phyloP scores from a whole-genome alignment of 2,113 vertebrate species.

The Ictalurus furcatus region DNA sequence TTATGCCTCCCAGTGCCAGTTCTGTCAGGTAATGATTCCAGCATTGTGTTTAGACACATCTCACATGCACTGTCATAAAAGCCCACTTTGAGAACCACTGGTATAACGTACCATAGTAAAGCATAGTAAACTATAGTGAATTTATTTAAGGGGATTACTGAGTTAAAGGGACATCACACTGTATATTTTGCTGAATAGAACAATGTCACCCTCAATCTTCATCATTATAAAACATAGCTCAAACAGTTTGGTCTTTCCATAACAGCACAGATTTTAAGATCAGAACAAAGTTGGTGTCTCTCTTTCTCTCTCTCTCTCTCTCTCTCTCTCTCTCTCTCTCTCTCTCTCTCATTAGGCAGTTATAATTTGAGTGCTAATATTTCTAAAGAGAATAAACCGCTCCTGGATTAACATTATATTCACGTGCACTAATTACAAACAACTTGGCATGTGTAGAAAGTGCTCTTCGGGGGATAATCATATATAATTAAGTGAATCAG shows the following conservation, averaged over 20 bases:
- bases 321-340: slow-evolving; percentile 14
- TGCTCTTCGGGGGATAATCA: neutral
- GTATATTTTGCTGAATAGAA: neutral
- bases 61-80: neutral
- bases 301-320: neutral
- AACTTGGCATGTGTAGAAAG: neutral
- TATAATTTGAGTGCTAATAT: neutral
- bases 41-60: neutral
- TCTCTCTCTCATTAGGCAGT: neutral
- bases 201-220: neutral
- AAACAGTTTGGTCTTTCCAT: neutral
- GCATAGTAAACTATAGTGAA: neutral
- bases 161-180: neutral
- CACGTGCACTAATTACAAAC: neutral
- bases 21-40: neutral
- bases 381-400: neutral
- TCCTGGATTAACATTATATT: neutral
- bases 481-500: neutral
- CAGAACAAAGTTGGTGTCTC: neutral
- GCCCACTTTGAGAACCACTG: neutral
- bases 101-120: neutral
- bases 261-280: neutral
- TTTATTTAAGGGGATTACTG: too few relatives aligned
- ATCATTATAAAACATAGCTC: neutral
- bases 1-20: neutral